A percentile compares a stretch with the other conserved stretches of the same genome.
Evolutionary conservation across 2,888 invertebrate genomes (phyloP).

Genomic region (Sinhomidia bicolor): DNA sequence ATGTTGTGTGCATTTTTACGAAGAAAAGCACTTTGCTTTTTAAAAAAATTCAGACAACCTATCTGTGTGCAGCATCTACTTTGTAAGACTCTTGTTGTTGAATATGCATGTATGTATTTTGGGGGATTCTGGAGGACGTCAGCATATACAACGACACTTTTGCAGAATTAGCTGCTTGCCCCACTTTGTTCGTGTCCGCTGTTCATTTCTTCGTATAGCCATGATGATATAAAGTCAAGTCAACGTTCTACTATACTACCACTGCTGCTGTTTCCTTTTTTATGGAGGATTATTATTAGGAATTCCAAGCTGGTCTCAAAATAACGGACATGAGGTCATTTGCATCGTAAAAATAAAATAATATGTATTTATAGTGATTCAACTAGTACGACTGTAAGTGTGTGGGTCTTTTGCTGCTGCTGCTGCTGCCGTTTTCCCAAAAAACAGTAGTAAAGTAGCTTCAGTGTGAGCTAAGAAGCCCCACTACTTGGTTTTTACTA

Average conservation of each 20-base stretch:
- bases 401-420: too few relatives aligned
- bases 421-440: too few relatives aligned
- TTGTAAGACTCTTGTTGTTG: too few relatives aligned
- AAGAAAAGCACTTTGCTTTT: too few relatives aligned
- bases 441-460: too few relatives aligned
- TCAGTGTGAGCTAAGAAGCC: too few relatives aligned
- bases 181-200: neutral
- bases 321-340: slow-evolving; percentile 44
- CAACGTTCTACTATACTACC: neutral
- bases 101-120: neutral
- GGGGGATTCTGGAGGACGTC: neutral
- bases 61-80: too few relatives aligned
- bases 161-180: slow-evolving; percentile 19
- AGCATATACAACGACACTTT: too few relatives aligned
- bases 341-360: slow-evolving; percentile 37
- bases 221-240: neutral
- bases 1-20: too few relatives aligned
- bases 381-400: neutral
- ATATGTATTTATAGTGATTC: slow-evolving; percentile 14
- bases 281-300: neutral
- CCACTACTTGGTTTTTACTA: neutral
- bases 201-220: neutral
- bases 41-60: too few relatives aligned
- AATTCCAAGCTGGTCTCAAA: slow-evolving; percentile 9
- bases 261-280: neutral